A percentile compares a stretch with the other conserved stretches of the same genome.
phyloP scores from a whole-genome alignment of 2,797 vertebrate genomes.

The Threskiornis aethiopicus region DNA sequence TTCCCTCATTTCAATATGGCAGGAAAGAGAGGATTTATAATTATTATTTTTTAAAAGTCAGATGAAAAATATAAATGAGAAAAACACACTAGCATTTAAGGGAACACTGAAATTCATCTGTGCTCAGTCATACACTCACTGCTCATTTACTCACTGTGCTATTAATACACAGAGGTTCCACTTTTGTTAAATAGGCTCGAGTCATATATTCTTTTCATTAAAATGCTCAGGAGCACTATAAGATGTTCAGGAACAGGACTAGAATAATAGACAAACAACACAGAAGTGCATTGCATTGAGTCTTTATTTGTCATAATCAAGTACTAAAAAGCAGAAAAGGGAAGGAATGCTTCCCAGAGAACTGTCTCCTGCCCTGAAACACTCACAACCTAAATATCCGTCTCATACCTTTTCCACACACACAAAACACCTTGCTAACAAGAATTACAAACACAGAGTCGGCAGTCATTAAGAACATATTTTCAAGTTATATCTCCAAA shows the following conservation, averaged over 20 bases:
- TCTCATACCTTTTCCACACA: neutral
- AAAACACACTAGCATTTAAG: neutral
- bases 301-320: neutral
- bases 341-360: neutral
- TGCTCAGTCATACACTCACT: neutral
- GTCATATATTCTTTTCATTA: slow-evolving; percentile 6
- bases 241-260: neutral
- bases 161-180: slow-evolving; percentile 19
- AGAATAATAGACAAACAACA: neutral
- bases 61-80: neutral
- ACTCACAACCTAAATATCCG: neutral
- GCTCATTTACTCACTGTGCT: slow-evolving; percentile 11
- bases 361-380: neutral
- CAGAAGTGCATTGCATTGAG: neutral
- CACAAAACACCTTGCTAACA: neutral
- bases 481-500: neutral
- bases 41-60: neutral
- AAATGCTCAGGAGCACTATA: neutral
- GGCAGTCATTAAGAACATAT: neutral
- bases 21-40: neutral
- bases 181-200: slow-evolving; percentile 27
- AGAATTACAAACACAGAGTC: neutral
- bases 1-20: neutral
- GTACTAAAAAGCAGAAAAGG: neutral
- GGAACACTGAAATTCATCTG: neutral